These are phyloP conservation scores for Actenoides lindsayi DNA, from an alignment of 2,113 vertebrate genomes.

Conservation along the genomic window DNA sequence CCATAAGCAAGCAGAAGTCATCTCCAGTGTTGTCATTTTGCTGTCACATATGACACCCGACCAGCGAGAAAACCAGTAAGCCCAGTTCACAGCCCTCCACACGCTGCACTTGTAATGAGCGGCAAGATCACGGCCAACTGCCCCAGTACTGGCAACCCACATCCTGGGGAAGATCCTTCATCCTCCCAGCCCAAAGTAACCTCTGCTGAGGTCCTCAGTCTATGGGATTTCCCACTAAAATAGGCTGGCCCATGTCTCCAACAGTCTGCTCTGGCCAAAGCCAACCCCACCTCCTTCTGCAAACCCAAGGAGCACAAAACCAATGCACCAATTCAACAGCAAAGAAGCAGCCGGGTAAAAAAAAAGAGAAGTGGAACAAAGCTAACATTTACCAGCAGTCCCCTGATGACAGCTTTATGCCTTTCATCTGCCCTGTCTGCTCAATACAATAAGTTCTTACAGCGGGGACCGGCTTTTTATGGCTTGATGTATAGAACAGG, in stretches of 20 bases:
- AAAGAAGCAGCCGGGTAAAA: background rate
- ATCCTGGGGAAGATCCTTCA: background rate
- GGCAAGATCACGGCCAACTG: background rate
- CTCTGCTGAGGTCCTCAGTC: background rate
- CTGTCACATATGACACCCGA: background rate
- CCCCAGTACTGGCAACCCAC: accelerated
- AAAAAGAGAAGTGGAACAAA: background rate
- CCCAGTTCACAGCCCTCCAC: background rate
- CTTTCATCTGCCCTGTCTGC: background rate
- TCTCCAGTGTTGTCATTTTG: background rate
- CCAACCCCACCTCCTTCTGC: background rate
- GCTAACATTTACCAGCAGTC: background rate
- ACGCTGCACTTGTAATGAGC: background rate
- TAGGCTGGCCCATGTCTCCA: accelerated
- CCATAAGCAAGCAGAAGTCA: background rate
- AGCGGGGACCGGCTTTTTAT: background rate
- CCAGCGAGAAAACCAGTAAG: background rate
- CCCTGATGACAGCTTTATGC: background rate
- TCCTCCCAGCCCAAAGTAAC: background rate
- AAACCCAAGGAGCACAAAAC: background rate
- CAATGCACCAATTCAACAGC: background rate
- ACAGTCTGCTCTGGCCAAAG: background rate
- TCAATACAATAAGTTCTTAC: background rate
- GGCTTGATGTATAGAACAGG: background rate
- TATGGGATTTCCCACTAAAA: accelerated